A percentile compares a stretch with the other conserved stretches of the same genome.
phyloP scores from a whole-genome alignment of 1,140 invertebrate genomes.

The Colletes gigas region DNA sequence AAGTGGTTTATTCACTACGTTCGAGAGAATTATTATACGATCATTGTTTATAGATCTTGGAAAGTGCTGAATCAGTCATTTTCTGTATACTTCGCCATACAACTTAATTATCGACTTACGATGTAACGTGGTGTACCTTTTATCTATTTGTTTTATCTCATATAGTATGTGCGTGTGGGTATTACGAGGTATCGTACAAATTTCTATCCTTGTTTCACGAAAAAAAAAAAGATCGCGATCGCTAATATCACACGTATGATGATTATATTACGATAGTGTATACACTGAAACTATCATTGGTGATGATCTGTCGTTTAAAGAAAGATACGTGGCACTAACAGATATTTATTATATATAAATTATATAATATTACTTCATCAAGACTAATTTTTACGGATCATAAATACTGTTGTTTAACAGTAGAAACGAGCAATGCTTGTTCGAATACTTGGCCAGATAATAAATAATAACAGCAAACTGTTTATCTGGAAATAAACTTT shows the following conservation, averaged over 20 bases:
- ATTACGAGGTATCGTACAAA: conserved; percentile 54
- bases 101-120: conserved; percentile 36
- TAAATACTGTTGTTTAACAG: conserved; percentile 11
- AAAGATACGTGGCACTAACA: conserved; percentile 47
- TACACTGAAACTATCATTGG: conserved; percentile 58
- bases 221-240: conserved; percentile 35
- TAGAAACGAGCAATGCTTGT: conserved; percentile 25
- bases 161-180: conserved; percentile 50
- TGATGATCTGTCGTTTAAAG: conserved; percentile 29
- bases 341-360: conserved; percentile 36
- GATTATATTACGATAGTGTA: conserved; percentile 52
- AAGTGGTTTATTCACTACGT: conserved; percentile 34
- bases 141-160: conserved; percentile 31
- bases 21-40: background rate
- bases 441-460: background rate
- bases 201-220: conserved; percentile 34
- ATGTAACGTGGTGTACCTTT: conserved; percentile 39
- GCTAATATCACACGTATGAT: conserved; percentile 57
- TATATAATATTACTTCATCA: conserved; percentile 28
- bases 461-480: conserved; percentile 11
- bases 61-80: conserved; percentile 40
- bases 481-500: too few relatives aligned
- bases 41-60: conserved; percentile 31
- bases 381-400: conserved; percentile 29
- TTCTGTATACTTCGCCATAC: conserved; percentile 41